Conservation (phyloP, 2,888 invertebrate species). For the Frankliniella fusca region DNA sequence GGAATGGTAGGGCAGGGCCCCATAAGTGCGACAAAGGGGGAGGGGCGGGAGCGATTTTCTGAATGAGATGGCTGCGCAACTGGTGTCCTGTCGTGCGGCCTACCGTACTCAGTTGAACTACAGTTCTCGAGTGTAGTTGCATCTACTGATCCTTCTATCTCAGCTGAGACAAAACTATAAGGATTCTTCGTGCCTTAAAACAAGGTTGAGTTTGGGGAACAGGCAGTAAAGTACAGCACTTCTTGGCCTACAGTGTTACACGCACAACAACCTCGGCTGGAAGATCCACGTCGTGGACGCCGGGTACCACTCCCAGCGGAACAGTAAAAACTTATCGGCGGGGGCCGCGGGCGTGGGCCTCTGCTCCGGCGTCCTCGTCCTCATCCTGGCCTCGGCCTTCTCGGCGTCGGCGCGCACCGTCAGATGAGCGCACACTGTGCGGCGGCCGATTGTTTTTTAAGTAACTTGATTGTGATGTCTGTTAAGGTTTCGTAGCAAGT, state of each 20-base stretch:
- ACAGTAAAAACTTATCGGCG: neutral
- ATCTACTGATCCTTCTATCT: too few species aligned
- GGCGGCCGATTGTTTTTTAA: neutral
- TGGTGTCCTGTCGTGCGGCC: too few species aligned
- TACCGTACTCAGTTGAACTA: too few species aligned
- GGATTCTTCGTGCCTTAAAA: too few species aligned
- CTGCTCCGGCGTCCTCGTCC: neutral
- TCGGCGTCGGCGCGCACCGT: neutral
- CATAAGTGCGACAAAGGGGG: too few species aligned
- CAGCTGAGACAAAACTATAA: neutral
- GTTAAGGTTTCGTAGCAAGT: neutral
- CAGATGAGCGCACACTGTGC: neutral
- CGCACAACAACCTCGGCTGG: conserved; percentile 89
- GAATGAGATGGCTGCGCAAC: too few species aligned
- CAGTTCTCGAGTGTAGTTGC: too few species aligned
- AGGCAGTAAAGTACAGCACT: neutral
- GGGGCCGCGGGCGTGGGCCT: neutral
- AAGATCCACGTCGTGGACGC: conserved; percentile 82
- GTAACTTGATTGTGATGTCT: conserved; percentile 8
- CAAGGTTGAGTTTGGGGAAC: too few species aligned
- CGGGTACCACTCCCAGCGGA: conserved; percentile 48
- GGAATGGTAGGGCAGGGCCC: too few species aligned
- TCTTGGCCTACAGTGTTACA: conserved; percentile 67
- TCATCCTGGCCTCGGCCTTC: neutral
- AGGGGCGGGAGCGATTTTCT: too few species aligned